Evolutionary conservation across 2,888 invertebrate species (phyloP).

Genomic region (Eupsilia transversa): DNA sequence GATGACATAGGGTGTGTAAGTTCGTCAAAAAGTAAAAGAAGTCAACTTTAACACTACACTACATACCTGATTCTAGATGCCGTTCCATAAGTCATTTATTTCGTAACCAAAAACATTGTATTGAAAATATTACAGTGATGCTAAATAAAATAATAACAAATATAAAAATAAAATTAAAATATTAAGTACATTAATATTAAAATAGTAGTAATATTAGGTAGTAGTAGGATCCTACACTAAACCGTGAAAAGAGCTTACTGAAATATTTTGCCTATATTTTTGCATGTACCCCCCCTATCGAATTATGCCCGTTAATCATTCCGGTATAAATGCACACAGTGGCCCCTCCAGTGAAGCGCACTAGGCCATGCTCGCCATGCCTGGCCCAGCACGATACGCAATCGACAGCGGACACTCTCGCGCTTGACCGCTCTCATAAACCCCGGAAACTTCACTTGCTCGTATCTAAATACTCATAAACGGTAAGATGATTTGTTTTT

Average conservation of each 20-base stretch:
- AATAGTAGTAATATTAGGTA: too few species aligned
- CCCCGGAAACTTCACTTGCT: slow-evolving; percentile 51
- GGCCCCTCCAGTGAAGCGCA: slow-evolving; percentile 40
- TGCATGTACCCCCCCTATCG: slow-evolving; percentile 11
- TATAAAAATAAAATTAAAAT: too few species aligned
- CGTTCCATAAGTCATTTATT: too few species aligned
- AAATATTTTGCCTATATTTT: not conserved
- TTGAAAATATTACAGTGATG: too few species aligned
- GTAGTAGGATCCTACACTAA: too few species aligned
- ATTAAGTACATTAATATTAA: too few species aligned
- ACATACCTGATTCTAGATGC: not conserved
- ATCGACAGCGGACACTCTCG: slow-evolving; percentile 63
- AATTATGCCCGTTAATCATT: slow-evolving; percentile 17
- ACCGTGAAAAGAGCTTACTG: not conserved
- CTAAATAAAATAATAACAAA: too few species aligned
- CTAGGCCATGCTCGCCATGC: slow-evolving; percentile 33
- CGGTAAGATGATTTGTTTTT: slow-evolving; percentile 1
- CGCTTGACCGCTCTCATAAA: slow-evolving; percentile 52
- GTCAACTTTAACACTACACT: not conserved
- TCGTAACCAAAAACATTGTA: too few species aligned
- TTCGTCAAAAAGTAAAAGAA: not conserved
- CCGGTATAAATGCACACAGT: slow-evolving; percentile 6
- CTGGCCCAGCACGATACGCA: slow-evolving; percentile 61
- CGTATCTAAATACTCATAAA: slow-evolving; percentile 57
- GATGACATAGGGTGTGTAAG: too few species aligned